phyloP scores from a whole-genome alignment of 2,113 vertebrate species.

The Andinoacara biseriatus region DNA sequence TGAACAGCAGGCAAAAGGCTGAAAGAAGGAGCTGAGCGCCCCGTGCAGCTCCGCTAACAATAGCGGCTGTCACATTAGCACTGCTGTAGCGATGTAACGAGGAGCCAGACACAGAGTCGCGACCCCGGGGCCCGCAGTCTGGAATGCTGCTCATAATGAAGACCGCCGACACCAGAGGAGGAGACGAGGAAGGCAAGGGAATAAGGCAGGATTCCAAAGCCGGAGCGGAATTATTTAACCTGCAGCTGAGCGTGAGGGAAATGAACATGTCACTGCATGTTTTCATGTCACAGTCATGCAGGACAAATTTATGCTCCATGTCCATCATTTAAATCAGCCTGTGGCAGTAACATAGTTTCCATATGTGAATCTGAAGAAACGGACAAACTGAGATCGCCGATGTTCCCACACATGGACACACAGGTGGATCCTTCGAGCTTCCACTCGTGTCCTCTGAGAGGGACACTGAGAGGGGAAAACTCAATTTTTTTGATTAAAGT shows the following conservation, averaged over 20 bases:
- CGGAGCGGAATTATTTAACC: not conserved
- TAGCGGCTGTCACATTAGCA: slow-evolving; percentile 35
- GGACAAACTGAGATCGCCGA: accelerated
- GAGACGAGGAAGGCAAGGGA: not conserved
- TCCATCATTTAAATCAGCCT: not conserved
- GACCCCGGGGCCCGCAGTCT: slow-evolving; percentile 7
- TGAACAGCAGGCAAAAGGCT: slow-evolving; percentile 15
- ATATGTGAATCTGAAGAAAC: accelerated
- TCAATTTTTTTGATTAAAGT: no score
- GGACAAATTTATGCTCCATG: no score
- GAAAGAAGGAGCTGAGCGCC: not conserved
- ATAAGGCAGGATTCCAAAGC: not conserved
- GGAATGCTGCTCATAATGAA: slow-evolving; percentile 69
- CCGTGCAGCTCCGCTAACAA: slow-evolving; percentile 29
- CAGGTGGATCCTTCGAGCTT: not conserved
- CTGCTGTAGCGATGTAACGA: slow-evolving; percentile 29
- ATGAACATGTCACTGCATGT: not conserved
- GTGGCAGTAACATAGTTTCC: not conserved
- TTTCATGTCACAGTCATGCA: no score
- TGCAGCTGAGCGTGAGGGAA: no score
- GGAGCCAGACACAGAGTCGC: slow-evolving; percentile 12
- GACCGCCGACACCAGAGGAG: slow-evolving; percentile 29
- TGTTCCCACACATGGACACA: not conserved
- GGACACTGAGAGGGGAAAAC: no score
- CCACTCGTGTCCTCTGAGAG: no score